phyloP scores from a whole-genome alignment of 2,888 invertebrate species.

The Drosophila kokeensis region DNA sequence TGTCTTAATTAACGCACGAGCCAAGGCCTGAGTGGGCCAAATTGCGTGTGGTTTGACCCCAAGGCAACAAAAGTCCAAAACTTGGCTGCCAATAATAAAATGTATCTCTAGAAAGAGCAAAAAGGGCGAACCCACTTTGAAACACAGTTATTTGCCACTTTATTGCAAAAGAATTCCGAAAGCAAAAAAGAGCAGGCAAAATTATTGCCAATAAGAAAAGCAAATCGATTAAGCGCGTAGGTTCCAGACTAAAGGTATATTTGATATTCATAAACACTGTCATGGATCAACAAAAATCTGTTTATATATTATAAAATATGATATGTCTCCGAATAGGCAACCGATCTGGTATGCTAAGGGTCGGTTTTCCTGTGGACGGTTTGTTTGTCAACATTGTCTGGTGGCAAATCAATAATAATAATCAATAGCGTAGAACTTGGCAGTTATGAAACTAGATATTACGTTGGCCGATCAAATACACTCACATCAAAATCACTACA shows the following conservation, averaged over 20 bases:
- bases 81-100: conserved; percentile 19
- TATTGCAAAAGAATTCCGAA: not conserved
- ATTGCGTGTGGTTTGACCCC: conserved; percentile 35
- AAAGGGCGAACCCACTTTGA: conserved; percentile 14
- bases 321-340: not conserved
- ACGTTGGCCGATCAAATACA: not conserved
- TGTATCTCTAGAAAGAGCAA: conserved; percentile 12
- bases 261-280: not conserved
- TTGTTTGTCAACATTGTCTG: not conserved
- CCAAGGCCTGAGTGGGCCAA: conserved; percentile 40
- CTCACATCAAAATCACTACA: no score
- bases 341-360: not conserved
- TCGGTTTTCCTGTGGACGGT: not conserved
- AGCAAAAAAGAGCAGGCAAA: not conserved
- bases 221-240: not conserved
- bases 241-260: not conserved
- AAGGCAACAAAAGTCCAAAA: conserved; percentile 34
- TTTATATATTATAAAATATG: not conserved
- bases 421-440: not conserved
- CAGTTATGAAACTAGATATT: not conserved
- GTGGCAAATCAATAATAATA: not conserved
- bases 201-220: no score
- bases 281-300: not conserved
- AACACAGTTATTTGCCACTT: conserved; percentile 2
- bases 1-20: conserved; percentile 47